Conservation (phyloP, 2,888 invertebrate species). For the Andrena dorsata region DNA sequence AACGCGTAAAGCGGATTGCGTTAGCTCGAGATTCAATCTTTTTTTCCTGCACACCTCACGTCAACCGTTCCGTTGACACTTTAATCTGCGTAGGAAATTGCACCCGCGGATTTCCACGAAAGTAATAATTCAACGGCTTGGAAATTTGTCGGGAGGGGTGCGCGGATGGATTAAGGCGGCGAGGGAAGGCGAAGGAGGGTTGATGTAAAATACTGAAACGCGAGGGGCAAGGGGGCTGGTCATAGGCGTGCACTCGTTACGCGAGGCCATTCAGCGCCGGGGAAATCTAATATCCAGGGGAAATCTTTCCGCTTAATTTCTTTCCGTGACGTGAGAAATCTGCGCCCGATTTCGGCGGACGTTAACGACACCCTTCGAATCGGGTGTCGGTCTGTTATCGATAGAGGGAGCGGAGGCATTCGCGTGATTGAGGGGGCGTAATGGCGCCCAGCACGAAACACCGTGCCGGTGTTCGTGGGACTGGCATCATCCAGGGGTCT, state of each 20-base stretch:
- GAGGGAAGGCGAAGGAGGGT: neutral
- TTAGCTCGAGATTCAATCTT: constrained; percentile 3
- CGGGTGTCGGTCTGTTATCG: neutral
- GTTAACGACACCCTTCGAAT: neutral
- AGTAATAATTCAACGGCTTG: constrained; percentile 20
- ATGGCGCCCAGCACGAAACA: constrained; percentile 41
- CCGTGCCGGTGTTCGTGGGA: constrained; percentile 39
- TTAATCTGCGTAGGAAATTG: constrained; percentile 39
- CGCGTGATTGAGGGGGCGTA: constrained; percentile 43
- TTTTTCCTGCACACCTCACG: neutral
- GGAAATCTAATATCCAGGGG: neutral
- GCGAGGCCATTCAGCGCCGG: neutral
- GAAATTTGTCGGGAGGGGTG: constrained; percentile 12
- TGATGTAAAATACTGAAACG: neutral
- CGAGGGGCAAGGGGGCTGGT: neutral
- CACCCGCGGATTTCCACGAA: constrained; percentile 1
- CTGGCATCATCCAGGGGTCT: constrained; percentile 67
- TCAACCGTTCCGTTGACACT: constrained; percentile 13
- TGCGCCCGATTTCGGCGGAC: neutral
- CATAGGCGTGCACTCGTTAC: neutral
- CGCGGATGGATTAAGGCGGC: constrained; percentile 4
- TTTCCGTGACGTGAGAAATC: too few relatives aligned
- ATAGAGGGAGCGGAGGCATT: constrained; percentile 25
- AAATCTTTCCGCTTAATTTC: neutral
- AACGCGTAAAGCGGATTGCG: neutral